Base-by-base conservation (phyloP, 1,140 invertebrate species). In the Pteromalus puparum region DNA sequence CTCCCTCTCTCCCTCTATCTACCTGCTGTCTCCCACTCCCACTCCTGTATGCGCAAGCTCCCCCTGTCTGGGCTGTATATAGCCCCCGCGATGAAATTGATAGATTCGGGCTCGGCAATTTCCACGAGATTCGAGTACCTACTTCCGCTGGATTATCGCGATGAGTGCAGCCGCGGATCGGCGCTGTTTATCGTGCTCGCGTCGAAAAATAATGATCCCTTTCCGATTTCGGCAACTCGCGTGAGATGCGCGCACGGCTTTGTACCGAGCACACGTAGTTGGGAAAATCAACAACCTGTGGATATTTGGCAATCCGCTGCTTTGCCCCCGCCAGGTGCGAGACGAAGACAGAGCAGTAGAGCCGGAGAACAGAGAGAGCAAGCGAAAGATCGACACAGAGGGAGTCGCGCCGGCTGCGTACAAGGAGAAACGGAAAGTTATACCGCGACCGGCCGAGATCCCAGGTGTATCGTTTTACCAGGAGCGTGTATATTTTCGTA, bases 271-370 rank as follows among this genome's bases (percentile, higher is more conserved):
- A 1, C 15, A 48, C 15, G 5, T 61, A 61, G 53, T n/a, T 82
- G 84, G 86, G 78, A 90, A 91, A 91, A 92, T 89, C 90, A 92
- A 91, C 91, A 92, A 91, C 91, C 90, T 92, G 91, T 91, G 90
- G 91, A 92, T 92, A 92, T 92, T 92, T 92, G 91, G 88, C 89
- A 91, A 91, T 90, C 21, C 1, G 21, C 90, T 88, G 90, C 87
- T 91, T 90, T 90, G 87, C 88, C 86, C 87, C 72, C 46, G 61
- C 68, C 65, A 81, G 48, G 48, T 53, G 48, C 5, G 18, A 18
- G 53, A 61, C 53, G 53, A 61, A 61, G 53, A 61, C 21, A 61
- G 53, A 61, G 21, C 18, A 61, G 53, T 12, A n/a, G 53, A 6
- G 6, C 3, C 21, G 18, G 18, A 61, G 53, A 61, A 61, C 3